These are phyloP conservation scores for Portunus trituberculatus DNA, from an alignment of 1,140 invertebrate genomes.

Conservation along the genomic window DNA sequence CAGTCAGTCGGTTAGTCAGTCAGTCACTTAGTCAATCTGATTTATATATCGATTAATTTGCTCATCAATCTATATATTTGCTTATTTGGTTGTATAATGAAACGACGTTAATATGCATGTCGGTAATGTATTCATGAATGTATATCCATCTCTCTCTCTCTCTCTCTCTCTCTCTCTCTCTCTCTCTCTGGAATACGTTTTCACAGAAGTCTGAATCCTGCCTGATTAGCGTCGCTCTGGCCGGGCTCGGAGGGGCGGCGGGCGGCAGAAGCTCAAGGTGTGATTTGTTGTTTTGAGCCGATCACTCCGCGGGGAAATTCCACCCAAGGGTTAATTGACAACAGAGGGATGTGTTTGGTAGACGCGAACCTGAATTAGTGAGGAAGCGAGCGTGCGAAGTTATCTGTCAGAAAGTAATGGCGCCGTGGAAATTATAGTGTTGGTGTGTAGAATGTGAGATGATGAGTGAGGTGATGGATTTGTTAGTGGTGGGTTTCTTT, in stretches of 20 bases:
- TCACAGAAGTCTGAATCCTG: background rate
- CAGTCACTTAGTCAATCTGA: background rate
- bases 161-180: constrained; percentile 15
- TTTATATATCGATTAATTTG: background rate
- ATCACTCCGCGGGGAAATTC: constrained; percentile 11
- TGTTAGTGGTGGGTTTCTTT: no score
- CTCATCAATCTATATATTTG: background rate
- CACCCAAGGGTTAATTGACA: background rate
- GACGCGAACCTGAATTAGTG: no score
- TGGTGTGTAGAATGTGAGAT: no score
- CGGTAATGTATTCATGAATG: background rate
- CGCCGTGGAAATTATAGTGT: no score
- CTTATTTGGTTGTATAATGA: background rate
- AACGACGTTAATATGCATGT: background rate
- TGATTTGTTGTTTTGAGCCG: background rate
- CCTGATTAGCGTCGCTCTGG: background rate
- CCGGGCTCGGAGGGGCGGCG: background rate
- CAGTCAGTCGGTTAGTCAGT: no score
- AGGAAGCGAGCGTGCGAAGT: no score
- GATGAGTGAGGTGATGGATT: no score
- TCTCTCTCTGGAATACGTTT: background rate
- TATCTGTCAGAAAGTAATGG: no score
- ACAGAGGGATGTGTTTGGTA: background rate
- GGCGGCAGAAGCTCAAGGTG: background rate
- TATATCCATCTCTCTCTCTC: no score